Conservation (phyloP, 2,113 vertebrate species). For the Myotis lucifugus region DNA sequence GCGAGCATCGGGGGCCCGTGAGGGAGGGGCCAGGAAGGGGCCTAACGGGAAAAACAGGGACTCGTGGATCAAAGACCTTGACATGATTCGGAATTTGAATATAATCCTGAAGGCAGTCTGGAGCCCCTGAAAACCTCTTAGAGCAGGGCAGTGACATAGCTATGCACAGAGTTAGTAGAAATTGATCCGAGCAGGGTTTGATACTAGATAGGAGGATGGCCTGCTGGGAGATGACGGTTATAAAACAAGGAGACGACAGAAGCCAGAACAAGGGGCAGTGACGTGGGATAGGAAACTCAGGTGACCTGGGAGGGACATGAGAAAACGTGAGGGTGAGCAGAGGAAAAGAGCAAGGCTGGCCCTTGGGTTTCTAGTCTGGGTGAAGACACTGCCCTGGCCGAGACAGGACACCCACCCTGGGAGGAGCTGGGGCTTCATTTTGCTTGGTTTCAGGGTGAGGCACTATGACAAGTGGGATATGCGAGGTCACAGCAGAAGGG, state of each 20-base stretch:
- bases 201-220: background rate
- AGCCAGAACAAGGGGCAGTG: background rate
- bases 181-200: background rate
- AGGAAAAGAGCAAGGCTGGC: background rate
- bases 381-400: background rate
- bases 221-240: background rate
- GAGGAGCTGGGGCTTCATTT: background rate
- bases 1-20: background rate
- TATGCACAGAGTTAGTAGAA: background rate
- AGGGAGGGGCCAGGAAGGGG: background rate
- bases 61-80: background rate
- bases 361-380: background rate
- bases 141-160: background rate
- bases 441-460: background rate
- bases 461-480: background rate
- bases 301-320: background rate
- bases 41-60: background rate
- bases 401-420: background rate
- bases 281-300: background rate
- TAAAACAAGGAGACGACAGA: background rate
- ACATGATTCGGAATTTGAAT: background rate
- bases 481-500: background rate
- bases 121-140: background rate
- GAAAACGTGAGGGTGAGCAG: background rate
- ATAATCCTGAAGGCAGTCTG: background rate